Percentiles rank a stretch among this genome's conserved stretches.
Evolutionary conservation across 2,888 invertebrate genomes (phyloP).

Genomic region (Nemotelus nigrinus): DNA sequence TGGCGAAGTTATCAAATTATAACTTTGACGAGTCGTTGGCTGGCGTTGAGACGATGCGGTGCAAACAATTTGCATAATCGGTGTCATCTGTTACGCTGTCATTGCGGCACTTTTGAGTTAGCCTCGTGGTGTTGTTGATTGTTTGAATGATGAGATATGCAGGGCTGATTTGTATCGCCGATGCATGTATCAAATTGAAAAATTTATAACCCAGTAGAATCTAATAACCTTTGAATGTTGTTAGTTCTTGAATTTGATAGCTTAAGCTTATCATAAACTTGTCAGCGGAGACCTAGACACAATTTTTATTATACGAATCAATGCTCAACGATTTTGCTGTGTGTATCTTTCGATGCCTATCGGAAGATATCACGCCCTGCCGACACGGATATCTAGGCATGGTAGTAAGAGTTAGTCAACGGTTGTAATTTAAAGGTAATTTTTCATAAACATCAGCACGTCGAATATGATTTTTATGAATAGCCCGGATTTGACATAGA

Average conservation of each 20-base stretch:
- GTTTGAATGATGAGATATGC: not conserved
- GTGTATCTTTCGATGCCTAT: too few relatives aligned
- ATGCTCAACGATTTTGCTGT: too few relatives aligned
- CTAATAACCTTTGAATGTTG: too few relatives aligned
- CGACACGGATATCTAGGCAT: too few relatives aligned
- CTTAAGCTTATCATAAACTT: too few relatives aligned
- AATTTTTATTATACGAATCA: too few relatives aligned
- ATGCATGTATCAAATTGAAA: not conserved
- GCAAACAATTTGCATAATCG: conserved; percentile 50
- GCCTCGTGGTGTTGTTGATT: too few relatives aligned
- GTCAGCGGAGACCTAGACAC: too few relatives aligned
- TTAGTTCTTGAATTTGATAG: too few relatives aligned
- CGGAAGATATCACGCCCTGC: too few relatives aligned
- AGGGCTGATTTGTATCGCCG: not conserved
- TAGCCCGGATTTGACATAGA: conserved; percentile 49
- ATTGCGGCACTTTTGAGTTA: conserved; percentile 4
- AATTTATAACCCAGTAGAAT: too few relatives aligned
- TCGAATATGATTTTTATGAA: conserved; percentile 41
- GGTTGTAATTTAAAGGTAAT: conserved; percentile 48
- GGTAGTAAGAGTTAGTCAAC: too few relatives aligned
- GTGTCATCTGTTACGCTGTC: conserved; percentile 48
- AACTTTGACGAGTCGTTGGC: conserved; percentile 28
- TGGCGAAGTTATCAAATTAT: conserved; percentile 42
- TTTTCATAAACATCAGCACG: conserved; percentile 45
- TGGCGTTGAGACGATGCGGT: conserved; percentile 43